Evolutionary conservation across 2,113 vertebrate genomes (phyloP), one percentile per base, ranked within the genome.

Genomic region (Pao palembangensis): DNA sequence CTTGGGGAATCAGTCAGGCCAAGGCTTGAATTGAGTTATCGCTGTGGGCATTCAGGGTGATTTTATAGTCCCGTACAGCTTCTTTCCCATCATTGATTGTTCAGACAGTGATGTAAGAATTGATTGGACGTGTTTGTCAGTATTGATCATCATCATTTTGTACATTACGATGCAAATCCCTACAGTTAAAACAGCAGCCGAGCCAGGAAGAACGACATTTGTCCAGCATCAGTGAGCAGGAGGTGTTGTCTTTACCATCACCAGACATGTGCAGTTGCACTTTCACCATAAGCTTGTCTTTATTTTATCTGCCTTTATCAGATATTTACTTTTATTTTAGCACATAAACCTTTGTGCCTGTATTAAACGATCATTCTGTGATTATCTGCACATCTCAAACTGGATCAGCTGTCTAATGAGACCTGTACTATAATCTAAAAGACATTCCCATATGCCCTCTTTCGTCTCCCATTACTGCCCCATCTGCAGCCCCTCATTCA

Each of bases 381-480:
- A 44, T 44, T 17, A 16, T 44, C 34, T 12, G 3, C 61, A 57
- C 20, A 77, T 75, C 42, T 64, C 62, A 55, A 54, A 73, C 59
- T 19, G 50, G 67, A 56, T n/a, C 19, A 59, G 34, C 34, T 34
- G 70, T 34, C 55, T 72, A 67, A 79, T 79, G 43, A 31, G 55
- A 73, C 81, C 61, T 60, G 67, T 61, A 71, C 51, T 34, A 50
- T 50, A 51, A 76, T 73, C 68, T 71, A 46, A 82, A 86, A 68
- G 48, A 69, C 74, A 80, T 76, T 66, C 67, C 63, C 74, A 78
- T 69, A 57, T 71, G 57, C 34, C 57, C 52, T n/a, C 53, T 72
- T 72, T 80, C 69, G 25, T 58, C 65, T 85, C 77, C 58, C 73
- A 64, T 75, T 72, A 31, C 61, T 13, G 51, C 51, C 0, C 12